These are phyloP conservation scores for Thunnus maccoyii DNA, from an alignment of 2,113 vertebrate species.

Conservation along the genomic window DNA sequence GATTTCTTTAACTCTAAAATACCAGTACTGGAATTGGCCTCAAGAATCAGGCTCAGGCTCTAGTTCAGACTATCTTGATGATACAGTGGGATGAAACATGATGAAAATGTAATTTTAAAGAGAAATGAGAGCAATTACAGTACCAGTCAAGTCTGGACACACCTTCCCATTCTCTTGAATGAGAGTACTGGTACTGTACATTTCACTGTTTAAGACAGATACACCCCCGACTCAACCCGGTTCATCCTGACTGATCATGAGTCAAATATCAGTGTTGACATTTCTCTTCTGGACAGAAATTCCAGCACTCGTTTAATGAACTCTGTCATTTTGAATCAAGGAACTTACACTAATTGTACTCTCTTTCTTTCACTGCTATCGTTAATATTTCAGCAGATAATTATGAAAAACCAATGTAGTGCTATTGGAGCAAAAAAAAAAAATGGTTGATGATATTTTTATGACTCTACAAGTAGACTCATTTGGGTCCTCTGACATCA, in stretches of 20 bases:
- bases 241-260: neutral
- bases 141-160: too few relatives aligned
- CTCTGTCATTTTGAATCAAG: neutral
- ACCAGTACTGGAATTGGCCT: neutral
- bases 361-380: neutral
- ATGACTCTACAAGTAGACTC: neutral
- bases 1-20: neutral
- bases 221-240: neutral
- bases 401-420: too few relatives aligned
- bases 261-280: neutral
- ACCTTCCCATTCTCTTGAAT: too few relatives aligned
- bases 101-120: neutral
- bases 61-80: neutral
- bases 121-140: neutral
- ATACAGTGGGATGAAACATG: neutral
- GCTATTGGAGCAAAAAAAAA: neutral
- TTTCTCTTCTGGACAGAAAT: neutral
- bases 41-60: neutral
- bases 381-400: too few relatives aligned
- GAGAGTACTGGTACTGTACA: too few relatives aligned
- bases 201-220: too few relatives aligned
- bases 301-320: neutral
- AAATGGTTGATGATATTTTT: neutral
- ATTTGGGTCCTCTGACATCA: conserved; percentile 13
- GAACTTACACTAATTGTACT: neutral